Base-by-base conservation (phyloP, 1,140 invertebrate genomes). In the Sinonovacula constricta region DNA sequence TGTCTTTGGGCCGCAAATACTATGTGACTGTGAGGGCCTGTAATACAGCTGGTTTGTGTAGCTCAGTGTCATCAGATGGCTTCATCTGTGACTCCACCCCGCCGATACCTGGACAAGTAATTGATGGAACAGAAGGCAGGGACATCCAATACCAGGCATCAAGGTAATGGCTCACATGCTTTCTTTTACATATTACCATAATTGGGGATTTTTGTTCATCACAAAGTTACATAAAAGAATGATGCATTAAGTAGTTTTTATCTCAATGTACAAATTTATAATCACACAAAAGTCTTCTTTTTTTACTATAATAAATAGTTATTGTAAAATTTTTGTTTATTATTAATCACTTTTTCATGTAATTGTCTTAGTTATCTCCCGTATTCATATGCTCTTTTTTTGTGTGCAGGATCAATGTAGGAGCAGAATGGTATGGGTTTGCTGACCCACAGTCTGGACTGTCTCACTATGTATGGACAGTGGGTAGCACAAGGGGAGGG, bases 141-240 rank as follows among this genome's bases (percentile, higher is more conserved):
- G 85, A 87, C 45, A 83, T 84, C 45, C 57, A 84, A 15, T 87
- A 81, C 57, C 85, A 86, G 66, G 75, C 80, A 18, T 56, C 75
- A 24, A 78, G 60, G 85, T 83, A n/a, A n/a, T n/a, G n/a, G n/a
- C n/a, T n/a, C n/a, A n/a, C n/a, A n/a, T n/a, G n/a, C n/a, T n/a
- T n/a, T n/a, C n/a, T n/a, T n/a, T n/a, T n/a, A n/a, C n/a, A n/a
- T n/a, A n/a, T n/a, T n/a, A n/a, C n/a, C n/a, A n/a, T n/a, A n/a
- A n/a, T n/a, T n/a, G n/a, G n/a, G n/a, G n/a, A n/a, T n/a, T n/a
- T n/a, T n/a, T n/a, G n/a, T n/a, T n/a, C n/a, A n/a, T n/a, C n/a
- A n/a, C n/a, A n/a, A n/a, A n/a, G n/a, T n/a, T n/a, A n/a, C n/a
- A n/a, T n/a, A n/a, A n/a, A n/a, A n/a, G n/a, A n/a, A n/a, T n/a